Evolutionary conservation across 2,113 vertebrate genomes (phyloP).

Genomic region (Pluvialis apricaria): DNA sequence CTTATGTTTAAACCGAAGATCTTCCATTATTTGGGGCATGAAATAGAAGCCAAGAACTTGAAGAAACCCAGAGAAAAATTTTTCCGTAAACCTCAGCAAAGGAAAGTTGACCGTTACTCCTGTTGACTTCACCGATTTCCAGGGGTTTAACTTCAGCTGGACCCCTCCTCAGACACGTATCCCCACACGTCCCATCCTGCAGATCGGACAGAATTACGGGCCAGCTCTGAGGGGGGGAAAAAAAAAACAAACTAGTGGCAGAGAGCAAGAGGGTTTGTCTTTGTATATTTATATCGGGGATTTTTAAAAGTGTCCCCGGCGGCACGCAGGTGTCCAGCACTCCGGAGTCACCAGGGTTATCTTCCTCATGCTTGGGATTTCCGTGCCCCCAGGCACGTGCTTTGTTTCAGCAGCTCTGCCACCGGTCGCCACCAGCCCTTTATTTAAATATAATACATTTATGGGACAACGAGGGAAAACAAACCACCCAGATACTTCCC

Average conservation of each 20-base stretch:
- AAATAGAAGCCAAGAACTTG: not conserved
- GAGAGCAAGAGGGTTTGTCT: not conserved
- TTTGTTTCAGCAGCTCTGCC: not conserved
- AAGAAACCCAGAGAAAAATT: not conserved
- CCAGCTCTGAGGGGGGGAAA: not conserved
- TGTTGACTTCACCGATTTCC: not conserved
- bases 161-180: rapidly evolving
- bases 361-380: not conserved
- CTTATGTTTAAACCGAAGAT: not conserved
- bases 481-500: not conserved
- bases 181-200: not conserved
- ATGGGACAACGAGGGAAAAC: not conserved
- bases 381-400: not conserved
- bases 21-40: not conserved
- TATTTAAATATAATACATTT: not conserved
- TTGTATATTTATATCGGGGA: not conserved
- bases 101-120: not conserved
- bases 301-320: not conserved
- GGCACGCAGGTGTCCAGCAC: rapidly evolving
- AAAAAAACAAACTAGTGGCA: not conserved
- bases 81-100: not conserved
- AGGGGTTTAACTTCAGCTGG: not conserved
- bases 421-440: not conserved
- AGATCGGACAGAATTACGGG: not conserved
- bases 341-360: not conserved